phyloP scores from a whole-genome alignment of 2,113 vertebrate genomes.

The Antennarius striatus region DNA sequence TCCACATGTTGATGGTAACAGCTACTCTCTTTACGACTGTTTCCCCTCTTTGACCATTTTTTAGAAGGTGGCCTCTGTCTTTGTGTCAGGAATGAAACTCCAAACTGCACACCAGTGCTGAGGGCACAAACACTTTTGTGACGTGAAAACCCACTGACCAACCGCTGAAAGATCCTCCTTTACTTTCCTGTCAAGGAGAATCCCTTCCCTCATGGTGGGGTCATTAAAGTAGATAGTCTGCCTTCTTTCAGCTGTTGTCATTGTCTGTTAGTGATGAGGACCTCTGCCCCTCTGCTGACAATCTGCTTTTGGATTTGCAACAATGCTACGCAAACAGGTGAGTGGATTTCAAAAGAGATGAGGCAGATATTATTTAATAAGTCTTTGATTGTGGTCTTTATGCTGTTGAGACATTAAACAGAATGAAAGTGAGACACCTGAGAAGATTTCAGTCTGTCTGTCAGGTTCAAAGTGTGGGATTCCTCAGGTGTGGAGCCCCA shows the following conservation, averaged over 20 bases:
- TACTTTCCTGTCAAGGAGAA: conserved; percentile 1
- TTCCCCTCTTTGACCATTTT: conserved; percentile 12
- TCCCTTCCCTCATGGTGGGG: conserved; percentile 5
- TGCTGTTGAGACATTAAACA: not conserved
- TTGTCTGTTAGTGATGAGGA: conserved; percentile 36
- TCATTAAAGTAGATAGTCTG: conserved; percentile 51
- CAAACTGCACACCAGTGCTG: conserved; percentile 2
- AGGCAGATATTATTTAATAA: not conserved
- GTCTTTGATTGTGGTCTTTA: not conserved
- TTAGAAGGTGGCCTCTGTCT: conserved; percentile 1
- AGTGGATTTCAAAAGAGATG: conserved; percentile 28
- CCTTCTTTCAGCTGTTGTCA: conserved; percentile 47
- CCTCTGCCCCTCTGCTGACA: conserved; percentile 61
- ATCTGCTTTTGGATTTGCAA: conserved; percentile 51
- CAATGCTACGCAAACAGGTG: conserved; percentile 42
- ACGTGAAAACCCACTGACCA: conserved; percentile 1
- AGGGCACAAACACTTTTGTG: not conserved
- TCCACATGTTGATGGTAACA: not conserved
- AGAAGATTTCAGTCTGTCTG: not conserved
- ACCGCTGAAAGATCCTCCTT: not conserved
- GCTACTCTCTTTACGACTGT: conserved; percentile 1
- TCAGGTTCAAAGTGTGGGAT: conserved; percentile 80
- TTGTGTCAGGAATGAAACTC: not conserved
- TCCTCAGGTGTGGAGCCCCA: conserved; percentile 48
- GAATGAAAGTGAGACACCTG: not conserved